Evolutionary conservation across 2,113 vertebrate genomes (phyloP), one percentile per base, ranked within the genome.

Genomic region (Chaenocephalus aceratus): DNA sequence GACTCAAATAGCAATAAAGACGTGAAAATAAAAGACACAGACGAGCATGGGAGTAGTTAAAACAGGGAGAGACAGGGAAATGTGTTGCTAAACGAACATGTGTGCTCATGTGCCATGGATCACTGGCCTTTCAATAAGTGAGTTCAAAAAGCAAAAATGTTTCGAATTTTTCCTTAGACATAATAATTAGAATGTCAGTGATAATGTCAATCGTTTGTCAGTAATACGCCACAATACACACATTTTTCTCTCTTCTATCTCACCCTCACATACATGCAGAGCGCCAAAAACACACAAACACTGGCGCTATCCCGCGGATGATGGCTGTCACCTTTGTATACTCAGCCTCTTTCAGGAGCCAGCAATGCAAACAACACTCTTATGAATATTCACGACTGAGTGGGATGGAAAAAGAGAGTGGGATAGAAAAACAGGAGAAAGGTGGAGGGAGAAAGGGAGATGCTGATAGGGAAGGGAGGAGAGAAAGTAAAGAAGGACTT

Each of bases 241-340:
- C 5, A 10, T 26, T 64, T 9, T 46, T 69, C 60, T 58, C 44
- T 59, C 21, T 3, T 79, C 49, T 89, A 59, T 34, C 59, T 79
- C 70, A 4, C 61, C 78, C 87, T 73, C 72, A 59, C 59, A 78
- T 83, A 70, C 83, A 73, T 6, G 49, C 68, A 14, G 23, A 68
- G 48, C 49, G 53, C 60, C 59, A 49, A 74, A 75, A 88, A 83
- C 77, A 83, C 77, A 88, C 90, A 89, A 86, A 87, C 86, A 82
- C 46, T 46, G 48, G 66, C 46, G 30, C 67, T 86, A 85, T 88
- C 85, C 80, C 18, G 79, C 85, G 88, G 82, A 84, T 92, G 92
- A 93, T 86, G 86, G 86, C 84, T 92, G 89, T 92, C 90, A 91
- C 88, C 81, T 90, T 86, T 92, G 92, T 92, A 82, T 88, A 83